Evolutionary conservation across 2,113 vertebrate genomes (phyloP), one percentile per base, ranked within the genome.

Genomic region (Percina caprodes): DNA sequence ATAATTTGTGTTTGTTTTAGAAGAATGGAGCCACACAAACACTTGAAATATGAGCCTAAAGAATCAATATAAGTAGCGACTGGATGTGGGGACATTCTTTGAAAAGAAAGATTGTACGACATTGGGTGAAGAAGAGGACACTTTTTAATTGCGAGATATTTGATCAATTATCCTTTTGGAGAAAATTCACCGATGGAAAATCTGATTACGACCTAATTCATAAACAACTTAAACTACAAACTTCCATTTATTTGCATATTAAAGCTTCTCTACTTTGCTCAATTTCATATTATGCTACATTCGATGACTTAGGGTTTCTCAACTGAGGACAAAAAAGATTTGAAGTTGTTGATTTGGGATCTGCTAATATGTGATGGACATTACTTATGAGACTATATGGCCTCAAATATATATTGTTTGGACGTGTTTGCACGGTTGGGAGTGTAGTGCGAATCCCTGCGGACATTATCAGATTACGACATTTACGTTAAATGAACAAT

Each of bases 1-100:
- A 74, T 70, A 67, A 30, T 55, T 45, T 56, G 68, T 69, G 46
- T 73, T 78, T 68, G 67, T 77, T 83, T 79, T 46, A 79, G 51
- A 68, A 75, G 13, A 88, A 82, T 55, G 55, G 11, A 23, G 45
- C 49, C n/a, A 82, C 24, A 79, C 49, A 85, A 59, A 79, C 39
- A 46, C 11, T 56, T 51, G 66, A 83, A 74, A 76, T 14, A 48
- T 42, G 55, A 73, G 35, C 60, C 10, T 58, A 46, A 78, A 80
- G 54, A 33, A 71, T 79, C 60, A n/a, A 61, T 55, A 46, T 23
- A 55, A 4, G 30, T 18, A 12, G 59, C 39, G 35, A 60, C 6
- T 72, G 18, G 5, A 72, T 46, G 54, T 71, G 35, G 11, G 45
- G 54, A 56, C 26, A 69, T 19, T 35, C 26, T 33, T 18, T n/a